phyloP scores from a whole-genome alignment of 2,888 invertebrate genomes.

The Ichneumoninae sp. region DNA sequence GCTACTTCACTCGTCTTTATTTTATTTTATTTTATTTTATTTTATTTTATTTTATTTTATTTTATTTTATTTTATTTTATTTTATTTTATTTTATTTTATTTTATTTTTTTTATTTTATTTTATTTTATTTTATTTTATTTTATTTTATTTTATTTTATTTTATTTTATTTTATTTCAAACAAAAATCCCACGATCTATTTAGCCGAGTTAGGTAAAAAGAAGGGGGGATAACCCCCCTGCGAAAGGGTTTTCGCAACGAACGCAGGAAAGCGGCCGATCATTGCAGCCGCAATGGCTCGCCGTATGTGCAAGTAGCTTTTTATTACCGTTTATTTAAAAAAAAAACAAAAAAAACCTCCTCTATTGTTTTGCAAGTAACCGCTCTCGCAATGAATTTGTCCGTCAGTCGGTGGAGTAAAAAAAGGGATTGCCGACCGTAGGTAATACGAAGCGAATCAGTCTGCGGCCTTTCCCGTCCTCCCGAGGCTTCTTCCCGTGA shows the following conservation, averaged over 20 bases:
- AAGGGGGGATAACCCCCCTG: background rate
- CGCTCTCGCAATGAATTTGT: background rate
- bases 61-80: too few relatives aligned
- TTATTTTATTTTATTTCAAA: too few relatives aligned
- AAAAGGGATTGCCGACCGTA: background rate
- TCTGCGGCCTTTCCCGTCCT: constrained; percentile 51
- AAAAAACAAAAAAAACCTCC: background rate
- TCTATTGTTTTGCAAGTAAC: background rate
- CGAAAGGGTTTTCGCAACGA: background rate
- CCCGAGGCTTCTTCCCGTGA: constrained; percentile 31
- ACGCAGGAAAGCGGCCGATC: background rate
- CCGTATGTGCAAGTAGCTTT: background rate
- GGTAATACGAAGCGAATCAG: constrained; percentile 6
- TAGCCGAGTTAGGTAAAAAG: background rate
- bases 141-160: too few relatives aligned
- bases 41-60: too few relatives aligned
- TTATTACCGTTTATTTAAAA: background rate
- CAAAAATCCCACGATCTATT: background rate
- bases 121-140: too few relatives aligned
- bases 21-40: too few relatives aligned
- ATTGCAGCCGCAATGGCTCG: background rate
- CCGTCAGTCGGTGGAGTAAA: background rate
- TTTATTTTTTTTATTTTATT: too few relatives aligned
- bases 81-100: too few relatives aligned
- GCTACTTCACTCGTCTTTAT: too few relatives aligned